Evolutionary conservation across 2,797 vertebrate species (phyloP), one percentile per base, ranked within the genome.

Genomic region (Calcarius lapponicus): DNA sequence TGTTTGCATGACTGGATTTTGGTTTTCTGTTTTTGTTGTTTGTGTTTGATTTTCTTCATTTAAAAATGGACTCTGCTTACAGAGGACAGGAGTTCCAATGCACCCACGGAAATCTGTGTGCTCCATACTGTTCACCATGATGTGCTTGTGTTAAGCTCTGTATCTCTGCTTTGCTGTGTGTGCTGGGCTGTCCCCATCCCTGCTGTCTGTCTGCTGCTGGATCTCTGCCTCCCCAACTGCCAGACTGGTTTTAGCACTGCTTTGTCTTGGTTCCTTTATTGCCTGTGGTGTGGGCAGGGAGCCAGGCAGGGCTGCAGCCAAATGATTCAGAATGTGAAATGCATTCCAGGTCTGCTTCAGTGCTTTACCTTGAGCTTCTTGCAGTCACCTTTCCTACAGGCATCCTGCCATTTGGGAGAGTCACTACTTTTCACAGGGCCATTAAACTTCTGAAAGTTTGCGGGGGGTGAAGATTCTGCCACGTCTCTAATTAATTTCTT

Each of bases 101-200:
- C 22, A 54, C 24, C 16, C 7, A 10, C 38, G 24, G 22, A 88
- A 53, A 43, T 16, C 25, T 13, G 3, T 8, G 9, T 31, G 16
- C 11, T 78, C 0, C 0, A 1, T 24, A 1, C 20, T 42, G 57
- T 20, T 54, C 28, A 7, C 19, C 4, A 2, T 3, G 13, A 16
- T 16, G 24, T 54, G 13, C 20, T 45, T 31, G 21, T 56, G 53
- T 70, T 40, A 80, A 94, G 18, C 50, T 71, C 29, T 2, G 2
- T 72, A 75, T 62, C 34, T 70, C 6, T 47, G 17, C 22, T 62
- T 62, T 0, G 2, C 32, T 78, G 1, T 61, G 76, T 74, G 29
- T 86, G 47, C 32, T 6, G 10, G 45, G 31, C 58, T 72, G 50
- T 16, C 10, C 7, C 51, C 3, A 3, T n/a, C 20, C n/a, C 43